Conservation (phyloP, 2,113 vertebrate genomes). For the Mirza zaza region DNA sequence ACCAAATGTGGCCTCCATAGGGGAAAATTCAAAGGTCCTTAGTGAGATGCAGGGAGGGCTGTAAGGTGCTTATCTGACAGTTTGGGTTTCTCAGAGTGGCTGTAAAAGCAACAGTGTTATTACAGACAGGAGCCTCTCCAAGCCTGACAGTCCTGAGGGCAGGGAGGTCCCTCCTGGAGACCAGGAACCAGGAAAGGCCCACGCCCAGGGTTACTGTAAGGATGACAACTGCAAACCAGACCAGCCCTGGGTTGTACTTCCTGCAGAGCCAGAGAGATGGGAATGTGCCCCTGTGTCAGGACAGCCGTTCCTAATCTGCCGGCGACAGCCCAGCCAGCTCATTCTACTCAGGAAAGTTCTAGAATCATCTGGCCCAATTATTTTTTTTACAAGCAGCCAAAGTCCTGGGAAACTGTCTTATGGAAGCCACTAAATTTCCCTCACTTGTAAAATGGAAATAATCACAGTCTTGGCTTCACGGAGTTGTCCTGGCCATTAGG, state of each 20-base stretch:
- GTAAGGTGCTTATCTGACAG: not conserved
- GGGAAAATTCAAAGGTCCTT: not conserved
- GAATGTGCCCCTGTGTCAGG: not conserved
- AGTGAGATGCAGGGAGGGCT: too few species aligned
- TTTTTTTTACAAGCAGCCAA: constrained; percentile 33
- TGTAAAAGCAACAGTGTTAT: not conserved
- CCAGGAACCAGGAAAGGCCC: not conserved
- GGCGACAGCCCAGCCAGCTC: not conserved
- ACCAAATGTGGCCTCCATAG: not conserved
- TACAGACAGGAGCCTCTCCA: not conserved
- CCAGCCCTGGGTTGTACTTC: not conserved
- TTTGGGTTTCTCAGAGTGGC: not conserved
- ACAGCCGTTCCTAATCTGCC: not conserved
- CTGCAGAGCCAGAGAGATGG: not conserved
- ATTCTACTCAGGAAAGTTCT: not conserved
- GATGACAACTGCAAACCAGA: not conserved
- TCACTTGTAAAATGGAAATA: not conserved
- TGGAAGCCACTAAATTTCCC: not conserved
- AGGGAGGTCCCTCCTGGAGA: not conserved
- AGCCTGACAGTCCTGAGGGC: not conserved
- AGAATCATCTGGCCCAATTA: not conserved
- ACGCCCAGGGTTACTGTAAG: not conserved
- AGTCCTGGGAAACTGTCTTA: constrained; percentile 13
- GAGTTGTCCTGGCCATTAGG: not conserved
- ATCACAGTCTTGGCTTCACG: not conserved